phyloP scores from a whole-genome alignment of 2,113 vertebrate species.

The Microcebus lehilahytsara region DNA sequence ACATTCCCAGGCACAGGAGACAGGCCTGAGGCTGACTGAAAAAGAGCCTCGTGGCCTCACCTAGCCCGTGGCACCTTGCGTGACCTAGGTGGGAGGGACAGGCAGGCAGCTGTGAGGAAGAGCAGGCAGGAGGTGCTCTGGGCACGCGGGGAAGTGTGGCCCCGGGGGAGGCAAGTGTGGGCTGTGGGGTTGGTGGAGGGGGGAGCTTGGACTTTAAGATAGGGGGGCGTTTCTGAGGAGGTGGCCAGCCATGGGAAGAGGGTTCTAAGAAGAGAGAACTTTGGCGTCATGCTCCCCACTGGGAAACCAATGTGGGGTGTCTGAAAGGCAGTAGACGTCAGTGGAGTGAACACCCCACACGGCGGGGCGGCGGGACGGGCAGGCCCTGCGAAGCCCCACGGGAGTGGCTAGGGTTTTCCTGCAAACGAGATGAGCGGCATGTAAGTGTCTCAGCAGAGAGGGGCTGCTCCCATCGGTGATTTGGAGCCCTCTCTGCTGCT shows the following conservation, averaged over 20 bases:
- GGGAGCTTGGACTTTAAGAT: background rate
- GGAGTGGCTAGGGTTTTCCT: background rate
- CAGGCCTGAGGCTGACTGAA: background rate
- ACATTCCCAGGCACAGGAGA: background rate
- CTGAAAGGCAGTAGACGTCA: background rate
- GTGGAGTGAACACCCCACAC: background rate
- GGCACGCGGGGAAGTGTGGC: background rate
- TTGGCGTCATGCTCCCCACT: background rate
- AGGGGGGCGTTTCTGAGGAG: background rate
- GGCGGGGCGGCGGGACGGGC: too few relatives aligned
- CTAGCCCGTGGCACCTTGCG: background rate
- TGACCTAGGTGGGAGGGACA: background rate
- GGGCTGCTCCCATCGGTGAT: background rate
- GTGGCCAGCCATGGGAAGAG: accelerated
- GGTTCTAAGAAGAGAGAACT: background rate
- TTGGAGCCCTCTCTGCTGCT: background rate
- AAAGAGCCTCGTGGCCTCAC: accelerated
- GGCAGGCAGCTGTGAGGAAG: background rate
- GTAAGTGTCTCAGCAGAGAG: background rate
- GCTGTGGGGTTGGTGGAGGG: background rate
- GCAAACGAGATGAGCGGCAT: background rate
- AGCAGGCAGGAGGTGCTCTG: background rate
- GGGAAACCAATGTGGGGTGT: accelerated
- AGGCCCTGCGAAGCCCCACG: background rate
- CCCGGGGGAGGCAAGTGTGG: too few relatives aligned